These are phyloP conservation scores for Anthophora plumipes DNA, from an alignment of 2,888 invertebrate species.

Conservation along the genomic window DNA sequence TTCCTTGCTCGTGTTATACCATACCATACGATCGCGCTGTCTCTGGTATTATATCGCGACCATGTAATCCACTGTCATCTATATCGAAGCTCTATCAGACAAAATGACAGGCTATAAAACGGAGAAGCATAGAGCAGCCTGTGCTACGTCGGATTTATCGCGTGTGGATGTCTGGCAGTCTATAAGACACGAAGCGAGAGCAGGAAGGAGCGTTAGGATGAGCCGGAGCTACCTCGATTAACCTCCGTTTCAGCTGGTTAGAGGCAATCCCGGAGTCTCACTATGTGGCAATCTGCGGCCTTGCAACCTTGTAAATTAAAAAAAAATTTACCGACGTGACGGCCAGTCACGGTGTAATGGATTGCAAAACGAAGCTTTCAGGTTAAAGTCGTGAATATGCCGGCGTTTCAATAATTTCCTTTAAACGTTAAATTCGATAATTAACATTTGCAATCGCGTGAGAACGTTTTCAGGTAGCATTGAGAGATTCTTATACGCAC, in stretches of 20 bases:
- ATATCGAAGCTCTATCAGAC: slow-evolving; percentile 68
- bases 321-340: slow-evolving; percentile 40
- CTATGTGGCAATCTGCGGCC: slow-evolving; percentile 51
- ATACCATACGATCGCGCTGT: neutral
- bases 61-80: slow-evolving; percentile 70
- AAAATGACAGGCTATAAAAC: slow-evolving; percentile 73
- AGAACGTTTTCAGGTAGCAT: neutral
- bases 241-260: slow-evolving; percentile 51
- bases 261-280: slow-evolving; percentile 42
- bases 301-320: slow-evolving; percentile 51
- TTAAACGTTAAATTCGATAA: neutral
- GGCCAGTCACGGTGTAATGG: slow-evolving; percentile 46
- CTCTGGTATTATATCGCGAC: slow-evolving; percentile 38
- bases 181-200: slow-evolving; percentile 22
- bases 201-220: slow-evolving; percentile 33
- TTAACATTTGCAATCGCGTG: neutral
- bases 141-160: slow-evolving; percentile 55
- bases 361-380: slow-evolving; percentile 34
- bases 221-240: slow-evolving; percentile 56
- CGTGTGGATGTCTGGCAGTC: slow-evolving; percentile 42
- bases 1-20: slow-evolving; percentile 10
- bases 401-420: neutral
- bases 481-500: neutral
- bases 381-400: slow-evolving; percentile 6
- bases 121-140: slow-evolving; percentile 48